Conservation (phyloP, 92 coral and sea anemone genomes). For the Phenganax marumi region DNA sequence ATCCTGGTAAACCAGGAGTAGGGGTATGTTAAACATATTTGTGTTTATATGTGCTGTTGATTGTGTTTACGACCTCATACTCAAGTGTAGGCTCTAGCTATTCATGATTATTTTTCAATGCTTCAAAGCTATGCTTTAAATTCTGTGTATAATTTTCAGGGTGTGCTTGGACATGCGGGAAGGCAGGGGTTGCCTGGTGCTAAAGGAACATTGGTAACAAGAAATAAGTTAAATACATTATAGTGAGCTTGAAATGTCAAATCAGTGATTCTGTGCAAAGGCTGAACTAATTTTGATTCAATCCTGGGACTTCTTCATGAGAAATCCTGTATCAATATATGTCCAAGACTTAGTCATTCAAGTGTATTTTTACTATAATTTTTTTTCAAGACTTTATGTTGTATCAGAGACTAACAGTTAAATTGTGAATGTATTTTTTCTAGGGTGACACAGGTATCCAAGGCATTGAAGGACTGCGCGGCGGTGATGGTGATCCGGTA, state of each 20-base stretch:
- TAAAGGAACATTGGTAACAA: constrained; percentile 50
- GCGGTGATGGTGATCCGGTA: constrained; percentile 27
- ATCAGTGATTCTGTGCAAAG: too few relatives aligned
- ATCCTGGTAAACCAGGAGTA: constrained; percentile 57
- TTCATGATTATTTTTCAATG: background rate
- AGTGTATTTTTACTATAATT: too few relatives aligned
- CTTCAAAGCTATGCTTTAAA: background rate
- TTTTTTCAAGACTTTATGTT: too few relatives aligned
- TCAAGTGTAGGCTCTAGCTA: too few relatives aligned
- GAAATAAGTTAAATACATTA: background rate
- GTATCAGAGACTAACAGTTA: too few relatives aligned
- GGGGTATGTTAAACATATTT: constrained; percentile 51
- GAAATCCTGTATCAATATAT: too few relatives aligned
- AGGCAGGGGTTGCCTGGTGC: constrained; percentile 53
- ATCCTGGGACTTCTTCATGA: too few relatives aligned
- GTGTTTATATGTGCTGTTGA: background rate
- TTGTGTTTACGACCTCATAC: too few relatives aligned
- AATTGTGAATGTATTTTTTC: background rate
- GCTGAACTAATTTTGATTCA: too few relatives aligned
- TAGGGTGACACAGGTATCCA: constrained; percentile 14
- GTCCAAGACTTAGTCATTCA: too few relatives aligned
- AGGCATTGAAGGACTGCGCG: background rate
- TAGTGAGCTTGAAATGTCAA: background rate
- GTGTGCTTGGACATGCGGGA: constrained; percentile 57
- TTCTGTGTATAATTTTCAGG: constrained; percentile 5